Conservation (phyloP, 2,113 vertebrate genomes). For the Lasiurus borealis region DNA sequence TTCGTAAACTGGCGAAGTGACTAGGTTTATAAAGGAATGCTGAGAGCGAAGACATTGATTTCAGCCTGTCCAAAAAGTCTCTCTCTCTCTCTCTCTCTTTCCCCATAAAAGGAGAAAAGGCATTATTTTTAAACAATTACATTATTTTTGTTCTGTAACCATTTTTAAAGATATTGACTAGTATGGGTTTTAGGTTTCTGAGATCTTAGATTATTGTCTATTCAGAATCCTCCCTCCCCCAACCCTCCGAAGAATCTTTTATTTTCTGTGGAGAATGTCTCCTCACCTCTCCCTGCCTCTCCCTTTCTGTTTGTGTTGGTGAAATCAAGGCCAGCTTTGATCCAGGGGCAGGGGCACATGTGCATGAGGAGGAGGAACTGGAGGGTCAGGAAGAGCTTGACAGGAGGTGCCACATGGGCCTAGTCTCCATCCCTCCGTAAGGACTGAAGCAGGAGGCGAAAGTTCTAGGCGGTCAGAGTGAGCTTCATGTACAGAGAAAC, state of each 20-base stretch:
- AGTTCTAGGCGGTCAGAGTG: background rate
- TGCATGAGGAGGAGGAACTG: background rate
- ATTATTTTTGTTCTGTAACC: background rate
- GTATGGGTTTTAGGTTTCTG: background rate
- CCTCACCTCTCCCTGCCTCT: background rate
- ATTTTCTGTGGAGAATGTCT: background rate
- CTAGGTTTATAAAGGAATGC: background rate
- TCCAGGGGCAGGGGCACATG: background rate
- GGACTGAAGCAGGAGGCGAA: background rate
- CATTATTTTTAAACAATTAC: background rate
- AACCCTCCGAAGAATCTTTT: background rate
- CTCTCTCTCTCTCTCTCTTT: background rate
- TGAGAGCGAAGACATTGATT: slow-evolving; percentile 12
- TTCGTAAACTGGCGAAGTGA: background rate
- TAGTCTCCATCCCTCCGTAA: background rate
- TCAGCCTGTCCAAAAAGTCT: background rate
- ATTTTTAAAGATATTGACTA: background rate
- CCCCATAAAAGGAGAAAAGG: background rate
- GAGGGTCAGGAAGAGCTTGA: background rate
- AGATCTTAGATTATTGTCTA: background rate
- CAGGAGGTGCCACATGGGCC: background rate
- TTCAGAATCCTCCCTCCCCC: background rate
- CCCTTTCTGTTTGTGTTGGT: background rate
- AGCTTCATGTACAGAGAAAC: background rate
- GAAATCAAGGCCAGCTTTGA: background rate